Evolutionary conservation across 2,797 vertebrate genomes (phyloP).

Genomic region (Dendrocincla fuliginosa): DNA sequence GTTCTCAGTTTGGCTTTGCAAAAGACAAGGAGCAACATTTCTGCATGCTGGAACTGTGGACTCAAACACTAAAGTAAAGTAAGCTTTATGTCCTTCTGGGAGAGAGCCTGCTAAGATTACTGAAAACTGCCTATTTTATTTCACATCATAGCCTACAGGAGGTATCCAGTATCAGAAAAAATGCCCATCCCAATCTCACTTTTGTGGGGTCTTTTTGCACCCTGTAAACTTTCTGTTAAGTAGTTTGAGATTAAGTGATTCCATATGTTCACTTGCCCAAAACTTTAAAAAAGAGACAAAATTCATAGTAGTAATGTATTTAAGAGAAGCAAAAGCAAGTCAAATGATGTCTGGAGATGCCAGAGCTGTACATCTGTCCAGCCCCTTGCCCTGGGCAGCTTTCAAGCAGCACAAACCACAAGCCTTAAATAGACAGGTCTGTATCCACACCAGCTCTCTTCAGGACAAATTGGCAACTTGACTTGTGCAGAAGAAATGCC

Average conservation of each 20-base stretch:
- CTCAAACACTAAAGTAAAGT: neutral
- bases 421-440: neutral
- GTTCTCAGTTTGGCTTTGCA: neutral
- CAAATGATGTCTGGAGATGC: neutral
- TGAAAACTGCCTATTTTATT: neutral
- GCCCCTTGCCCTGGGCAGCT: neutral
- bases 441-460: neutral
- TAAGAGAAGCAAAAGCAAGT: neutral
- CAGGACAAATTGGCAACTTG: neutral
- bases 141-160: neutral
- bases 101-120: neutral
- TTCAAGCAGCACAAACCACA: neutral
- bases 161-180: neutral
- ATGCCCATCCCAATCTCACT: accelerated
- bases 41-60: accelerated
- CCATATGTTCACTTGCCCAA: neutral
- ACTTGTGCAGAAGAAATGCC: neutral
- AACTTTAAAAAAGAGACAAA: neutral
- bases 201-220: neutral
- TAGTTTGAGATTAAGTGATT: neutral
- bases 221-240: accelerated
- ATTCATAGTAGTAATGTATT: neutral
- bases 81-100: neutral
- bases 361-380: neutral
- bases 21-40: accelerated